A percentile compares a stretch with the other conserved stretches of the same genome.
Evolutionary conservation across 2,888 invertebrate species (phyloP).

Genomic region (Blastobasis adustella): DNA sequence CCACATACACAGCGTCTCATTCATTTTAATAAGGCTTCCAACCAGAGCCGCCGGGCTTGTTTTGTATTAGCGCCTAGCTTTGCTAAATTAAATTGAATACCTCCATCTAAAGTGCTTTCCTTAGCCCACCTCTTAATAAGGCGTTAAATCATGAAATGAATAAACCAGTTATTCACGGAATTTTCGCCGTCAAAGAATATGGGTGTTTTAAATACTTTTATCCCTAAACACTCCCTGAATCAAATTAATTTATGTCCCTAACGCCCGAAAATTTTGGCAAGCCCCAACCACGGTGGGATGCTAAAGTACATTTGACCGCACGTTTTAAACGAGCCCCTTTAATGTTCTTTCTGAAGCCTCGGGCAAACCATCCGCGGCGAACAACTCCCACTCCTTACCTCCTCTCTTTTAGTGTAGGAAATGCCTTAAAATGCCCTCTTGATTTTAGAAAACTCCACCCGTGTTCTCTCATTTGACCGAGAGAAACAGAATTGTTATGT

Average conservation of each 20-base stretch:
- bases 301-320: background rate
- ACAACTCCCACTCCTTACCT: too few relatives aligned
- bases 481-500: too few relatives aligned
- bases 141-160: too few relatives aligned
- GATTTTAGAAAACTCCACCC: too few relatives aligned
- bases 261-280: background rate
- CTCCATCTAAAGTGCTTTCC: slow-evolving; percentile 5
- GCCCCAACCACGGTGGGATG: background rate
- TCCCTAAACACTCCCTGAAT: too few relatives aligned
- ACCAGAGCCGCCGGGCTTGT: background rate
- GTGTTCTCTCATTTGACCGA: too few relatives aligned
- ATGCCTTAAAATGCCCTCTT: too few relatives aligned
- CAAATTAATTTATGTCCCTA: background rate
- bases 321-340: background rate
- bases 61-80: slow-evolving; percentile 10
- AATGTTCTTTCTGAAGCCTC: background rate
- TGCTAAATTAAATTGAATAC: slow-evolving; percentile 27
- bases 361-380: background rate
- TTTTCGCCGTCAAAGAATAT: too few relatives aligned
- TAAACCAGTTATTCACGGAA: too few relatives aligned
- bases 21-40: slow-evolving; percentile 11
- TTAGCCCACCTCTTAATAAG: background rate
- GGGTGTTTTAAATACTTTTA: too few relatives aligned
- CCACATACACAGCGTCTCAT: slow-evolving; percentile 7
- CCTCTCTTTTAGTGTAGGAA: too few relatives aligned